Percentiles rank a stretch among this genome's conserved stretches.
Evolutionary conservation across 2,888 invertebrate genomes (phyloP).

Genomic region (Drosophila greeni): DNA sequence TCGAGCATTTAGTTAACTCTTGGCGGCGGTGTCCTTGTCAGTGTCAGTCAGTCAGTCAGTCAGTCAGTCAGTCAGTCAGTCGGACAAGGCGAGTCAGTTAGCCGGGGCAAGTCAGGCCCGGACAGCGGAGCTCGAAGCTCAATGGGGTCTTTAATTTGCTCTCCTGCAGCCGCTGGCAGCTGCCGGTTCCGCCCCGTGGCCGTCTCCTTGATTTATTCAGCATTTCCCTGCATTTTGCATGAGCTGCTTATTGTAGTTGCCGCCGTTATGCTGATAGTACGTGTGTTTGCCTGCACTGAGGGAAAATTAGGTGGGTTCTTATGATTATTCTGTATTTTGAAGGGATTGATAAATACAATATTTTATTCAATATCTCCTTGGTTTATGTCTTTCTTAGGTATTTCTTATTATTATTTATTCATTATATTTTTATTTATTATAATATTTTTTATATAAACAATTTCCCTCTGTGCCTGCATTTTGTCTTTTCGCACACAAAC

Average conservation of each 20-base stretch:
- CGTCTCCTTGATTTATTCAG: slow-evolving; percentile 42
- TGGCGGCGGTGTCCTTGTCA: slow-evolving; percentile 50
- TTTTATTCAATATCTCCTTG: accelerated
- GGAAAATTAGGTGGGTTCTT: accelerated
- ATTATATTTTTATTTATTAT: no score
- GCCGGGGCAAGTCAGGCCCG: slow-evolving; percentile 16
- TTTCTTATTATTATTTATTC: no score
- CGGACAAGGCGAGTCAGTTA: slow-evolving; percentile 20
- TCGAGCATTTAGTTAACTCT: slow-evolving; percentile 70
- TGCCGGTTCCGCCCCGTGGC: slow-evolving; percentile 12
- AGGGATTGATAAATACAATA: neutral
- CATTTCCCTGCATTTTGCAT: slow-evolving; percentile 53
- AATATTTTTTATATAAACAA: no score
- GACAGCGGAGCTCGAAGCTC: slow-evolving; percentile 17
- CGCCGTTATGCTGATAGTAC: slow-evolving; percentile 11
- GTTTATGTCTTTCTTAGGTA: no score
- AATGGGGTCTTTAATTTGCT: slow-evolving; percentile 36
- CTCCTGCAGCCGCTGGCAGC: slow-evolving; percentile 11
- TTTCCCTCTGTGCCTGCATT: neutral
- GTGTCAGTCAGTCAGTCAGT: slow-evolving; percentile 30
- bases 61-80: slow-evolving; percentile 23
- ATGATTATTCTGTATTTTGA: neutral
- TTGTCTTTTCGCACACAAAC: neutral
- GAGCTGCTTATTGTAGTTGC: slow-evolving; percentile 39
- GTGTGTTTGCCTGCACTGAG: neutral